Evolutionary conservation across 2,113 vertebrate species (phyloP).

Genomic region (human): DNA sequence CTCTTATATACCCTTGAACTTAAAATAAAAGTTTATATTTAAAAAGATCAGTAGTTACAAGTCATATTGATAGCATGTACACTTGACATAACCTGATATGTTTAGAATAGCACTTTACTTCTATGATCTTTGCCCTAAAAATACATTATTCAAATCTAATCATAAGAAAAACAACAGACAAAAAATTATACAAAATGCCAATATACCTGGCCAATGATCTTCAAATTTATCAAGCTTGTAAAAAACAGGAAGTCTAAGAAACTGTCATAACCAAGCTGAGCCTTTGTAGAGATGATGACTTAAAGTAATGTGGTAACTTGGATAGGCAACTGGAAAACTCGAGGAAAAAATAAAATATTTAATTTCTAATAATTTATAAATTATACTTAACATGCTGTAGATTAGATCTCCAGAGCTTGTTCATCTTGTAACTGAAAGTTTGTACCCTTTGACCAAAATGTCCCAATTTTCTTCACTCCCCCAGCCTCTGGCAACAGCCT

Average conservation of each 20-base stretch:
- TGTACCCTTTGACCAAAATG: background rate
- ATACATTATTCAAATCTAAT: background rate
- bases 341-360: background rate
- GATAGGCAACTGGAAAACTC: no score
- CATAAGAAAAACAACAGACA: background rate
- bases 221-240: no score
- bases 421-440: background rate
- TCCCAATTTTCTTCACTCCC: background rate
- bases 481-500: background rate
- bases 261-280: background rate
- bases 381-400: background rate
- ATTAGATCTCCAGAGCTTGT: background rate
- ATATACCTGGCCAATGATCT: no score
- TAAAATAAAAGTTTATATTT: no score
- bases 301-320: background rate
- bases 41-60: background rate
- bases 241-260: background rate
- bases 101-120: background rate
- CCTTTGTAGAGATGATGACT: background rate
- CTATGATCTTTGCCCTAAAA: background rate
- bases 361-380: background rate
- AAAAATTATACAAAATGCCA: no score
- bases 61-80: background rate
- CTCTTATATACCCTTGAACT: no score
- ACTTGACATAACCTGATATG: background rate